phyloP scores from a whole-genome alignment of 2,113 vertebrate species.

The Bambusicola thoracicus region DNA sequence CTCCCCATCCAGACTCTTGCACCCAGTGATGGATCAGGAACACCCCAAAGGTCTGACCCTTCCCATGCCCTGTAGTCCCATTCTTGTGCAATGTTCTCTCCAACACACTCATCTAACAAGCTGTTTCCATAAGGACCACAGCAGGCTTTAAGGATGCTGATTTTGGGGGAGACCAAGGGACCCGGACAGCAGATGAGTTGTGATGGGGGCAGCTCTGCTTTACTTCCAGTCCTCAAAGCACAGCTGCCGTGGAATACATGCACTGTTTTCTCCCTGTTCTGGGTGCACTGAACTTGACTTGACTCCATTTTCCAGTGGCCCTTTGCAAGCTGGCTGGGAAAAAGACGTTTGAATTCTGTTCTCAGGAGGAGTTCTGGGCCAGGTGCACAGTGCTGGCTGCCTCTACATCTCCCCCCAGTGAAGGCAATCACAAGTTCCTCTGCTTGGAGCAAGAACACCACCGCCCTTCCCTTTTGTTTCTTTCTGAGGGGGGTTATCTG shows the following conservation, averaged over 20 bases:
- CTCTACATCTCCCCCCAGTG: neutral
- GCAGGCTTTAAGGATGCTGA: fast-evolving
- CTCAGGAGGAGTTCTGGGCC: neutral
- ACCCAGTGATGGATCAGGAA: neutral
- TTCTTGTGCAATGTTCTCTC: neutral
- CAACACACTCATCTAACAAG: neutral
- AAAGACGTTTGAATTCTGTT: neutral
- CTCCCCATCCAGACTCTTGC: neutral
- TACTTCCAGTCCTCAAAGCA: neutral
- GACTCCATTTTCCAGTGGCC: neutral
- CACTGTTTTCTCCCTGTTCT: neutral
- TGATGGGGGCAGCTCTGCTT: neutral
- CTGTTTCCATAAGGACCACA: neutral
- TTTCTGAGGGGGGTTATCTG: neutral
- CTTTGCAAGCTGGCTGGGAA: neutral
- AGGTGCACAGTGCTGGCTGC: neutral
- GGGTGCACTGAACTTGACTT: neutral
- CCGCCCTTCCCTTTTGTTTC: neutral
- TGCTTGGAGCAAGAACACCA: neutral
- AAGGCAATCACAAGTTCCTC: neutral
- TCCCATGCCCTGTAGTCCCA: fast-evolving
- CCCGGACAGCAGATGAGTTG: neutral
- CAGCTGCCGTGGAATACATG: fast-evolving
- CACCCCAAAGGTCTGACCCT: neutral
- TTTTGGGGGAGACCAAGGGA: neutral